phyloP scores from a whole-genome alignment of 2,888 invertebrate species.

The Kryphioiulus occultus region DNA sequence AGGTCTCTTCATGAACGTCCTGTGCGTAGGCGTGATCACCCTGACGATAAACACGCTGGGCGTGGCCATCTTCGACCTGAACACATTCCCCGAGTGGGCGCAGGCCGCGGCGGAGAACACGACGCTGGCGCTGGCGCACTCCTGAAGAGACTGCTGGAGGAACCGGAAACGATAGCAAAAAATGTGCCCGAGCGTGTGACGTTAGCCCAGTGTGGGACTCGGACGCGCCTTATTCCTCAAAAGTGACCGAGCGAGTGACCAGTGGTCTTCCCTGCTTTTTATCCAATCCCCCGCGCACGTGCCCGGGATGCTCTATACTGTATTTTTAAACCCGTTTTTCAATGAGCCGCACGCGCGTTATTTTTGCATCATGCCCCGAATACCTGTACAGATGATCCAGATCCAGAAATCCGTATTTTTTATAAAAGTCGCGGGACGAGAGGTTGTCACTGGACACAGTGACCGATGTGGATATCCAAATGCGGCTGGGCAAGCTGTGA shows the following conservation, averaged over 20 bases:
- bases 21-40: conserved; percentile 61
- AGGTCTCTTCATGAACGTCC: conserved; percentile 63
- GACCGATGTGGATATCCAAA: no score
- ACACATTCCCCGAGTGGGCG: conserved; percentile 59
- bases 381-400: background rate
- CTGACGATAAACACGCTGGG: conserved; percentile 61
- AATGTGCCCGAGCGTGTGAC: background rate
- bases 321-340: background rate
- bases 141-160: background rate
- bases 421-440: background rate
- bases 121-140: background rate
- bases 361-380: background rate
- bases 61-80: conserved; percentile 60
- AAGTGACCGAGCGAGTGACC: background rate
- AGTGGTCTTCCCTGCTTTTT: background rate
- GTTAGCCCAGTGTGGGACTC: background rate
- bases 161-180: background rate
- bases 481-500: no score
- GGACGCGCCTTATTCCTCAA: background rate
- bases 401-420: background rate
- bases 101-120: background rate
- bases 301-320: background rate
- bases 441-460: no score
- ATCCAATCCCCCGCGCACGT: background rate
- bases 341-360: background rate